Evolutionary conservation across 2,888 invertebrate species (phyloP).

Genomic region (Zygothrica quintamaculata): DNA sequence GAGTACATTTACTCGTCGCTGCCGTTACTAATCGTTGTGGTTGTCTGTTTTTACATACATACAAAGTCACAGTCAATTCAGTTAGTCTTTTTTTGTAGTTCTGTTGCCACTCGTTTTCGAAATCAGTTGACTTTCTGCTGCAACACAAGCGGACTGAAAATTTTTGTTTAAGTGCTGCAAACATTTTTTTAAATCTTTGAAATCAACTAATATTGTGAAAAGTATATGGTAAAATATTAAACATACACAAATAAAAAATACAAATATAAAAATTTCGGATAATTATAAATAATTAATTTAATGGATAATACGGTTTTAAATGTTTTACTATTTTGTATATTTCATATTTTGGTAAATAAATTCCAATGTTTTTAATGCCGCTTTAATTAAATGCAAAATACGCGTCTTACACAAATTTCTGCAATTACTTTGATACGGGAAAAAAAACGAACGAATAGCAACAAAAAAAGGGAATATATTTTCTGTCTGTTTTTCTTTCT

Average conservation of each 20-base stretch:
- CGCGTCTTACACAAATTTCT: slow-evolving; percentile 74
- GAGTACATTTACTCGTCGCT: slow-evolving; percentile 49
- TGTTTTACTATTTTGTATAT: no score
- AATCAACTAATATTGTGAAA: slow-evolving; percentile 79
- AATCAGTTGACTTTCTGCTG: slow-evolving; percentile 83
- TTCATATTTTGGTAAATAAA: slow-evolving; percentile 70
- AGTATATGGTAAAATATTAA: slow-evolving; percentile 74
- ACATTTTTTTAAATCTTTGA: slow-evolving; percentile 74
- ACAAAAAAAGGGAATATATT: slow-evolving; percentile 80
- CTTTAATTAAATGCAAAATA: slow-evolving; percentile 69
- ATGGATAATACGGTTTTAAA: no score
- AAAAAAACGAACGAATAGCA: slow-evolving; percentile 82
- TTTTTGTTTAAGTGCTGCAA: slow-evolving; percentile 82
- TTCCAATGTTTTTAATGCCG: slow-evolving; percentile 55
- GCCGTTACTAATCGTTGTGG: slow-evolving; percentile 40
- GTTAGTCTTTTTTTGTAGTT: slow-evolving; percentile 82
- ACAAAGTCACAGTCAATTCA: slow-evolving; percentile 67
- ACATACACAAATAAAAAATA: slow-evolving; percentile 75
- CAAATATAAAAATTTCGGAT: slow-evolving; percentile 67
- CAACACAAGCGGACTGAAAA: slow-evolving; percentile 81
- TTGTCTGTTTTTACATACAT: slow-evolving; percentile 58
- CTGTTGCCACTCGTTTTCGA: slow-evolving; percentile 83
- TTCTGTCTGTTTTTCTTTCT: slow-evolving; percentile 83
- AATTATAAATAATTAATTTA: slow-evolving; percentile 38
- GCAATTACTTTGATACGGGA: slow-evolving; percentile 83